These are phyloP conservation scores for Chamaedrilus cognettii DNA, from an alignment of 2,888 invertebrate genomes.

Conservation along the genomic window DNA sequence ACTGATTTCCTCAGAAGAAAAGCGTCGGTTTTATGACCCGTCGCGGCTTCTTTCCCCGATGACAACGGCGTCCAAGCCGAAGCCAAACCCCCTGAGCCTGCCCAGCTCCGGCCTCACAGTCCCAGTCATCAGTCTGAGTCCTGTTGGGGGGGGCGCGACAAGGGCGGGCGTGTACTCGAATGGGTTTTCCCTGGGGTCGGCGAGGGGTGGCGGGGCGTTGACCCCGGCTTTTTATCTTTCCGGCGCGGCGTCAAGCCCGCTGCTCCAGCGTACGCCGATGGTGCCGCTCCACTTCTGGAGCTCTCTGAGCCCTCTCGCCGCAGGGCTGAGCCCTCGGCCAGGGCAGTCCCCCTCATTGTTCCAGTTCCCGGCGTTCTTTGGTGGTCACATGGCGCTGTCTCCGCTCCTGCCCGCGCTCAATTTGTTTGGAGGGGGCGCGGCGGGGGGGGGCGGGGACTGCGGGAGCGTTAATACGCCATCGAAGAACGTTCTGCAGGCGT, in stretches of 20 bases:
- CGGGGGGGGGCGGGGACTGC: no score
- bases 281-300: constrained; percentile 60
- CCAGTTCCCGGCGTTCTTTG: constrained; percentile 37
- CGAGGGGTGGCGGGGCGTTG: constrained; percentile 48
- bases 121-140: constrained; percentile 13
- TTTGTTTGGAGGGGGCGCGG: no score
- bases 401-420: constrained; percentile 35
- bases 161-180: constrained; percentile 41
- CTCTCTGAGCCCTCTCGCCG: constrained; percentile 54
- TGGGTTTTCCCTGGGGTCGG: neutral
- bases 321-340: constrained; percentile 49
- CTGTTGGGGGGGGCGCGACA: constrained; percentile 41
- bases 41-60: neutral
- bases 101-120: constrained; percentile 45
- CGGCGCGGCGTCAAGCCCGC: constrained; percentile 18
- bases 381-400: constrained; percentile 28
- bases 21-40: constrained; percentile 4
- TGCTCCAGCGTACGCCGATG: constrained; percentile 49
- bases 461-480: constrained; percentile 26
- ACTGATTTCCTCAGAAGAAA: neutral
- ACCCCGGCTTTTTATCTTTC: constrained; percentile 20
- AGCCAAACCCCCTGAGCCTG: constrained; percentile 40
- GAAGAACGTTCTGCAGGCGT: no score
- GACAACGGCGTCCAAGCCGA: constrained; percentile 21
- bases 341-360: constrained; percentile 34